These are phyloP conservation scores for Colistium nudipinnis DNA, from an alignment of 2,113 vertebrate species.

Conservation along the genomic window DNA sequence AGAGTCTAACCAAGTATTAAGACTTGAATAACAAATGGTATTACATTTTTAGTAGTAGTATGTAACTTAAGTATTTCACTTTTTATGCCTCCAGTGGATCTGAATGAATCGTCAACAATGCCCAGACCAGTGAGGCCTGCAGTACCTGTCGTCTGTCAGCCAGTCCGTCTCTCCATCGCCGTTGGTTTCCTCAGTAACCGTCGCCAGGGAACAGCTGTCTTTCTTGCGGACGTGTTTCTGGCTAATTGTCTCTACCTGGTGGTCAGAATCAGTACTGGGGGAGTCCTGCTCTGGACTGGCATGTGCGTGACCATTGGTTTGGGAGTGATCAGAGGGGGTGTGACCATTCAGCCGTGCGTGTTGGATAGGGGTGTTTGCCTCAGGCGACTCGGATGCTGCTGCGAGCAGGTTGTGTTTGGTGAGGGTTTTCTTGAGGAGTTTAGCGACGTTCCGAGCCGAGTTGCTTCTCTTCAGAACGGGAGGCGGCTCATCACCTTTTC, in stretches of 20 bases:
- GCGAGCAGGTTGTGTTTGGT: conserved; percentile 85
- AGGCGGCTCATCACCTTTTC: conserved; percentile 49
- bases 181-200: conserved; percentile 88
- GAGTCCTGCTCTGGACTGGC: conserved; percentile 37
- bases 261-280: conserved; percentile 69
- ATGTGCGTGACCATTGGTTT: conserved; percentile 13
- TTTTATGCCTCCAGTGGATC: too few species aligned
- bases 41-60: too few species aligned
- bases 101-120: too few species aligned
- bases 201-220: conserved; percentile 83
- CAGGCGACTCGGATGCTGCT: conserved; percentile 19
- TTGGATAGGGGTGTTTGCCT: not conserved
- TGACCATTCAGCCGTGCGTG: conserved; percentile 24
- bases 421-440: conserved; percentile 88
- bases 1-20: too few species aligned
- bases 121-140: not conserved
- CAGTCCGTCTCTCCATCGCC: conserved; percentile 42
- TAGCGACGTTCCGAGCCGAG: conserved; percentile 84
- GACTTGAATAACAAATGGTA: too few species aligned
- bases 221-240: conserved; percentile 85
- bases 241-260: conserved; percentile 64
- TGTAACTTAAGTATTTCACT: too few species aligned
- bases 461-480: conserved; percentile 78
- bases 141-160: conserved; percentile 41
- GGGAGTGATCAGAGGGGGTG: not conserved